These are phyloP conservation scores for Geodia barretti DNA, from an alignment of 37 sponge, comb jelly and placozoan species.

Conservation along the genomic window DNA sequence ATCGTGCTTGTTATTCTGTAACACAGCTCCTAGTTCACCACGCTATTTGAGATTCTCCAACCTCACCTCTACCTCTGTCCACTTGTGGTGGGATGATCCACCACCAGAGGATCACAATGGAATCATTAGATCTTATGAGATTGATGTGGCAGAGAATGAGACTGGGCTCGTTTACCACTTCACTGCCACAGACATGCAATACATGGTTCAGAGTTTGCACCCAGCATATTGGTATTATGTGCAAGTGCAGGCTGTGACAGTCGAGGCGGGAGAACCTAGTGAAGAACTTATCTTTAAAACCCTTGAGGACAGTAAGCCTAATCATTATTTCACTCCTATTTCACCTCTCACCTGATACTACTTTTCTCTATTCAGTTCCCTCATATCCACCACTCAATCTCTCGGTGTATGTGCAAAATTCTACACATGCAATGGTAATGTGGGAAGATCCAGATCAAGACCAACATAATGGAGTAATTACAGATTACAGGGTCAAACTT, in stretches of 20 bases:
- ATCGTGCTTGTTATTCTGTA: not conserved
- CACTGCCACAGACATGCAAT: slow-evolving; percentile 1
- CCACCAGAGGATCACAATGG: slow-evolving; percentile 9
- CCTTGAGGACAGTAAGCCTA: not conserved
- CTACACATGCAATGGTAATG: not conserved
- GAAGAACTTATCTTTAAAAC: not conserved
- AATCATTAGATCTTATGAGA: not conserved
- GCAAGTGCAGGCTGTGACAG: not conserved
- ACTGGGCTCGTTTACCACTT: not conserved
- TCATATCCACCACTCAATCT: not conserved
- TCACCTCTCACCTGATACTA: too few species aligned
- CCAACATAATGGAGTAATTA: slow-evolving; percentile 2
- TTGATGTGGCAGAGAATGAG: slow-evolving; percentile 1
- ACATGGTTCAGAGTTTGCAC: slow-evolving; percentile 22
- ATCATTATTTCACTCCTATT: too few species aligned
- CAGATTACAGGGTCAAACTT: not conserved
- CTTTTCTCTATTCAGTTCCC: too few species aligned
- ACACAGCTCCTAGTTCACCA: not conserved
- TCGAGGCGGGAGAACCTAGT: not conserved
- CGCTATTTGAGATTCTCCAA: not conserved
- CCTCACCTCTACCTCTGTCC: not conserved
- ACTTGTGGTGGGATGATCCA: slow-evolving; percentile 5
- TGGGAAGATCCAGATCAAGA: not conserved
- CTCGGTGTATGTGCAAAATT: not conserved
- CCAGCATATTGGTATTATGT: slow-evolving; percentile 10